A percentile compares a stretch with the other conserved stretches of the same genome.
These are phyloP conservation scores for Drosophila helvetica DNA, from an alignment of 2,888 invertebrate genomes.

Conservation along the genomic window DNA sequence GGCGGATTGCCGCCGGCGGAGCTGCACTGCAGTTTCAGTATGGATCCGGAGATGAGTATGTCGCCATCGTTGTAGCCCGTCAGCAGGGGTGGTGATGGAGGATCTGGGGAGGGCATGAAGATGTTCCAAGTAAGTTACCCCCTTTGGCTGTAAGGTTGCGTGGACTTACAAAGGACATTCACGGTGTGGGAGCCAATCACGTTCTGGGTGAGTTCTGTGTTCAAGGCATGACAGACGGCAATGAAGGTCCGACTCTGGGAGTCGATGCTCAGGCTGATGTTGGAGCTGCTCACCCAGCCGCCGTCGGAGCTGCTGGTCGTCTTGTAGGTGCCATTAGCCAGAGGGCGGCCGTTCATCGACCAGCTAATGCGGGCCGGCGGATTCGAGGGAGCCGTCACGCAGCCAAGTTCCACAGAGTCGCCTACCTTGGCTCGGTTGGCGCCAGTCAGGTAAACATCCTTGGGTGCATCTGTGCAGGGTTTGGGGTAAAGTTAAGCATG, in stretches of 20 bases:
- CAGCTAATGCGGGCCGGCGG: constrained; percentile 81
- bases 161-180: constrained; percentile 81
- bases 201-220: constrained; percentile 80
- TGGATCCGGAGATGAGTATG: constrained; percentile 80
- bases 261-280: constrained; percentile 76
- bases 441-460: constrained; percentile 79
- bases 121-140: neutral
- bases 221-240: constrained; percentile 81
- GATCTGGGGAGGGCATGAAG: constrained; percentile 58
- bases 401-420: constrained; percentile 74
- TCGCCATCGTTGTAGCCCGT: constrained; percentile 82
- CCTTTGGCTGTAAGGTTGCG: neutral
- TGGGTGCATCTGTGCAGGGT: constrained; percentile 73
- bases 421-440: constrained; percentile 79
- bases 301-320: constrained; percentile 71
- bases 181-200: constrained; percentile 82
- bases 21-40: constrained; percentile 78
- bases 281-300: constrained; percentile 81
- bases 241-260: constrained; percentile 80
- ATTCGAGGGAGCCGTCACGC: constrained; percentile 81
- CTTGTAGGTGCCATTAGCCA: constrained; percentile 72
- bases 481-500: neutral
- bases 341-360: constrained; percentile 81
- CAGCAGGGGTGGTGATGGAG: constrained; percentile 78
- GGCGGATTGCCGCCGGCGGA: constrained; percentile 81